These are phyloP conservation scores for Megalonaias nervosa DNA, from an alignment of 1,140 invertebrate genomes.

Conservation along the genomic window DNA sequence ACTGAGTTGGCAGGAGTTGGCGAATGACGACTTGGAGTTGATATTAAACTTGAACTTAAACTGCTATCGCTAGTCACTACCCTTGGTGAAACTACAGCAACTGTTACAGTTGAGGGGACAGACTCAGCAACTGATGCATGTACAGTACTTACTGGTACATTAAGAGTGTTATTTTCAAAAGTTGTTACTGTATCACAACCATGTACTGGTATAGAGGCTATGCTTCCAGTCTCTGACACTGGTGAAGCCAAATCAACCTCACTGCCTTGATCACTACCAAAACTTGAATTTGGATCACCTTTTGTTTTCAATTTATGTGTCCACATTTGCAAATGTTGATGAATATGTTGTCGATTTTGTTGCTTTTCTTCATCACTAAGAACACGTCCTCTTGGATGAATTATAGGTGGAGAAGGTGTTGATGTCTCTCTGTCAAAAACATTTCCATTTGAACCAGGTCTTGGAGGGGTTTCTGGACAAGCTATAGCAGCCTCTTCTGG, in stretches of 20 bases:
- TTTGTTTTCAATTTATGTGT: slow-evolving; percentile 56
- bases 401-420: slow-evolving; percentile 48
- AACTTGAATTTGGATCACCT: slow-evolving; percentile 42
- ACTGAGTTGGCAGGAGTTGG: slow-evolving; percentile 16
- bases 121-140: no score
- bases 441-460: slow-evolving; percentile 23
- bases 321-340: slow-evolving; percentile 65
- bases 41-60: slow-evolving; percentile 30
- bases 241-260: slow-evolving; percentile 17
- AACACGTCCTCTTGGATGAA: slow-evolving; percentile 51
- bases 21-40: neutral
- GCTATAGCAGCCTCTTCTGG: neutral
- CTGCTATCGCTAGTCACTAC: slow-evolving; percentile 6
- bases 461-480: slow-evolving; percentile 31
- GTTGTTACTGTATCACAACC: no score
- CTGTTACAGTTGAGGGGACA: no score
- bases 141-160: no score
- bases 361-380: slow-evolving; percentile 63
- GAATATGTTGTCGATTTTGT: slow-evolving; percentile 63
- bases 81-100: neutral
- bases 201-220: slow-evolving; percentile 2
- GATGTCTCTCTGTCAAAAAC: slow-evolving; percentile 10
- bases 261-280: slow-evolving; percentile 27
- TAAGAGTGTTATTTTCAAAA: no score
- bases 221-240: slow-evolving; percentile 19